Evolutionary conservation across 30 jellyfish, hydroid and myxozoan genomes (phyloP), one percentile per base, ranked within the genome.

Genomic region (Hydra vulgaris): DNA sequence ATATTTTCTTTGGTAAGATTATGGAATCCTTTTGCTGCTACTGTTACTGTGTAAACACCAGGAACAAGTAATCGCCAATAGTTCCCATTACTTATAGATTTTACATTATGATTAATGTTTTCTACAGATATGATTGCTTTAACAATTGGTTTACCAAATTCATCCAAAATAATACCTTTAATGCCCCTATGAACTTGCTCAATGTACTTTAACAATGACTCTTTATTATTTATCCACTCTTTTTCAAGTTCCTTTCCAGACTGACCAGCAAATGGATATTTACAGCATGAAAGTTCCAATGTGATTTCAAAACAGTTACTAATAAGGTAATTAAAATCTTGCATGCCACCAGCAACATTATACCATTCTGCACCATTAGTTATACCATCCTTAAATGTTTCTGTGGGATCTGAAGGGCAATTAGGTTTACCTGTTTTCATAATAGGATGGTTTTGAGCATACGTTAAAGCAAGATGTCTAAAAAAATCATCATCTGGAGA

Each of bases 321-420:
- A 23, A 89, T 88, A 74, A 85, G 74, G 53, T 95, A 95, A 73
- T 95, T 95, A 86, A 95, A 95, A 74, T 95, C 99, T 69, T 95
- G 98, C 99, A 95, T 95, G 26, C 98, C 97, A 18, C 97, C 96
- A 21, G 99, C 96, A 15, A 89, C 98, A 82, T 89, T 95, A 79
- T 95, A 89, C 99, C 99, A 95, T 74, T 52, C 83, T n/a, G 99
- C 99, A 68, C 98, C 99, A 89, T 95, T 95, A 22, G 99, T 95
- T 21, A 95, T 87, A 53, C 99, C 99, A 56, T 86, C 77, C 18
- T 81, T 77, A 78, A 95, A 87, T 7, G 76, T 73, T 73, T 88
- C 97, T 26, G 93, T 87, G 25, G 85, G 90, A n/a, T 86, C 92
- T 0, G 23, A 21, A 19, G 90, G 77, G 74, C 99, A 94, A 16